These are phyloP conservation scores for Aromia moschata DNA, from an alignment of 2,888 invertebrate species.

Conservation along the genomic window DNA sequence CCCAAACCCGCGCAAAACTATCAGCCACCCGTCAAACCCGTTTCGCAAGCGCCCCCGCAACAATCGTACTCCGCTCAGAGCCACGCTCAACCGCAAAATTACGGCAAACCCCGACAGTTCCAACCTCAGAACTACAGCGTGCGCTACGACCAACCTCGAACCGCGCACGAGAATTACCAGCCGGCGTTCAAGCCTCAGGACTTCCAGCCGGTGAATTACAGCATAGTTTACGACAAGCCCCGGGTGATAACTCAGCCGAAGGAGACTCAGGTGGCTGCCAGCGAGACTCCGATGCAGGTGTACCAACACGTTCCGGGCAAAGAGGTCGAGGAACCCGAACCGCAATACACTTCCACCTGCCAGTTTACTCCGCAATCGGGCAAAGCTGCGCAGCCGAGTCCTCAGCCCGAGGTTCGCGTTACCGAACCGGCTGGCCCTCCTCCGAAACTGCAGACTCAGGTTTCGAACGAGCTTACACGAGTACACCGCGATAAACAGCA, in stretches of 20 bases:
- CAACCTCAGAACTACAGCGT: slow-evolving; percentile 32
- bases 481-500: slow-evolving; percentile 72
- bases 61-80: not conserved
- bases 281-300: slow-evolving; percentile 19
- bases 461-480: slow-evolving; percentile 58
- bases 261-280: not conserved
- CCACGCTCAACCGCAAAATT: not conserved
- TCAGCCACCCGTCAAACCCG: not conserved
- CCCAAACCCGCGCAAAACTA: slow-evolving; percentile 2
- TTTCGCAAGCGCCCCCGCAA: too few relatives aligned
- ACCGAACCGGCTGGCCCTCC: slow-evolving; percentile 36
- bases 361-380: slow-evolving; percentile 42
- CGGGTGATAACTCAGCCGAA: not conserved
- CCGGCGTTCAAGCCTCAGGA: slow-evolving; percentile 10
- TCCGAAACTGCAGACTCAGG: slow-evolving; percentile 52
- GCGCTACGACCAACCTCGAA: slow-evolving; percentile 34
- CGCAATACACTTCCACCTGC: slow-evolving; percentile 46
- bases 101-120: not conserved
- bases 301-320: slow-evolving; percentile 41
- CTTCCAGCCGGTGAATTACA: slow-evolving; percentile 35
- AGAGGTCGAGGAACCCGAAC: slow-evolving; percentile 30
- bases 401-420: slow-evolving; percentile 31
- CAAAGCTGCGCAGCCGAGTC: slow-evolving; percentile 15
- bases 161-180: slow-evolving; percentile 4
- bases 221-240: slow-evolving; percentile 32